These are phyloP conservation scores for Lasioglossum calceatum DNA, from an alignment of 2,888 invertebrate genomes.

Conservation along the genomic window DNA sequence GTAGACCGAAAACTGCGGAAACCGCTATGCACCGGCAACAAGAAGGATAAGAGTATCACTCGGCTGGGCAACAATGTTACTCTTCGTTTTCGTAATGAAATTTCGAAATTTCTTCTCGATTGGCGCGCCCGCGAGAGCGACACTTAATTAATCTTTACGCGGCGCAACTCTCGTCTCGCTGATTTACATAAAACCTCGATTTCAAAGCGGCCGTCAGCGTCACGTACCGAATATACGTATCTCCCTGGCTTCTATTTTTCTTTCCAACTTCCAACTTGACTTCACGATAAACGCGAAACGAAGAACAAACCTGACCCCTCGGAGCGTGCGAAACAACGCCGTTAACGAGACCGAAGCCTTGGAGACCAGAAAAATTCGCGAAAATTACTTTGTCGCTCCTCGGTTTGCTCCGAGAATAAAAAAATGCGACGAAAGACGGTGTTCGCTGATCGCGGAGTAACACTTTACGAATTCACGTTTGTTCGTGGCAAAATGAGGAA, in stretches of 20 bases:
- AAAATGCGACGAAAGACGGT: neutral
- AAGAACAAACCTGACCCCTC: neutral
- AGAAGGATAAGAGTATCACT: slow-evolving; percentile 4
- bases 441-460: neutral
- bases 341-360: neutral
- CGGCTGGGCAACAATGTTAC: neutral
- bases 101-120: neutral
- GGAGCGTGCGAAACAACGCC: neutral
- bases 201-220: neutral
- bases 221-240: slow-evolving; percentile 6
- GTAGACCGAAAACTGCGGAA: neutral
- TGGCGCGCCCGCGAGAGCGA: neutral
- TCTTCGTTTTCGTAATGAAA: neutral
- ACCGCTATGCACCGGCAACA: neutral
- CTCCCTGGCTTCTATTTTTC: neutral
- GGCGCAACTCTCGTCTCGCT: neutral
- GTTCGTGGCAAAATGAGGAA: neutral
- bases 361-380: neutral
- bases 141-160: neutral
- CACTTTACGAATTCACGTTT: neutral
- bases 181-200: slow-evolving; percentile 4
- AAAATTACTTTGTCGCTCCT: neutral
- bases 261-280: neutral
- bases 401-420: neutral
- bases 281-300: slow-evolving; percentile 8